Conservation (phyloP, 1,140 invertebrate genomes). For the Bombus impatiens region DNA sequence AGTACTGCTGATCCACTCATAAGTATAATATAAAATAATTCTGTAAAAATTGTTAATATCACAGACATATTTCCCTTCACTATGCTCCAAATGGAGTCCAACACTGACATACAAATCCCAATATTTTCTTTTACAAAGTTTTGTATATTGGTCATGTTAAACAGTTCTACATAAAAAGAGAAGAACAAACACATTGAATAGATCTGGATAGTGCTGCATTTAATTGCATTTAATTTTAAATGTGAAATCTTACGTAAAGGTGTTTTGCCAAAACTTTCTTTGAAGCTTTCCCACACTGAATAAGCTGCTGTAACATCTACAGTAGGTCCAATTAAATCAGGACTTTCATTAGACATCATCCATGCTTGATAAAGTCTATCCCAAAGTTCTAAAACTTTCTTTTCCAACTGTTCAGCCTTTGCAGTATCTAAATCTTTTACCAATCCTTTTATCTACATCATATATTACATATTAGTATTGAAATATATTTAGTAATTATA, state of each 20-base stretch:
- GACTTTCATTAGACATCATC: conserved; percentile 87
- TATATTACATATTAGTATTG: conserved; percentile 25
- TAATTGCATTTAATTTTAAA: conserved; percentile 12
- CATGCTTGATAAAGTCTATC: conserved; percentile 96
- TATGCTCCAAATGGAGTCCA: conserved; percentile 96
- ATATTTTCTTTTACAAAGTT: conserved; percentile 96
- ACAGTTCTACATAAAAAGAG: conserved; percentile 82
- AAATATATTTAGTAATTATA: conserved; percentile 16
- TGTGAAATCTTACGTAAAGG: conserved; percentile 79
- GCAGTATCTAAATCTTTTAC: conserved; percentile 91
- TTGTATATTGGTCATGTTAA: conserved; percentile 89
- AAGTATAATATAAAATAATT: conserved; percentile 93
- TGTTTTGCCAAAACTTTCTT: conserved; percentile 88
- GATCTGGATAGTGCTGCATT: not conserved
- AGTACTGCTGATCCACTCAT: conserved; percentile 96
- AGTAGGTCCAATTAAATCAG: conserved; percentile 84
- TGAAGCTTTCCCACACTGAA: conserved; percentile 88
- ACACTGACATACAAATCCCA: conserved; percentile 93
- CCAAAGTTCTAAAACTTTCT: conserved; percentile 95
- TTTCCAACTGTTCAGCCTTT: conserved; percentile 93
- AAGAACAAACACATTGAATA: not conserved
- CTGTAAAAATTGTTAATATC: conserved; percentile 92
- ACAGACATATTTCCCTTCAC: conserved; percentile 96
- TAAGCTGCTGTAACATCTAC: conserved; percentile 85
- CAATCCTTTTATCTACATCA: conserved; percentile 87